Evolutionary conservation across 2,888 invertebrate species (phyloP).

Genomic region (Andrena flavipes): DNA sequence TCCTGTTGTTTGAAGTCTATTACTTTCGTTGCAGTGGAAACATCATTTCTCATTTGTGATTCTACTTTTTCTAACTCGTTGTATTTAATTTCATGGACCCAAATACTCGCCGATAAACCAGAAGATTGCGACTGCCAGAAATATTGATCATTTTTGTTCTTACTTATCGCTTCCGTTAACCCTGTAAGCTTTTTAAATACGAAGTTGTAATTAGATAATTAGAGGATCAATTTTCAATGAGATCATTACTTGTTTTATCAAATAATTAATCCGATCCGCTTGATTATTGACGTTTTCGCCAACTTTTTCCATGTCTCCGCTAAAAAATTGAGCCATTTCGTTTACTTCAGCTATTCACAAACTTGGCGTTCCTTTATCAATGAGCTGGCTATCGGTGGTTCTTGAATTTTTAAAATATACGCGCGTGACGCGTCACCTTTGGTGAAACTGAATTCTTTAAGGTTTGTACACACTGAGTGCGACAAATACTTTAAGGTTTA

Average conservation of each 20-base stretch:
- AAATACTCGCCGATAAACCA: constrained; percentile 23
- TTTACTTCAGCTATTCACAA: neutral
- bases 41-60: neutral
- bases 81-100: constrained; percentile 23
- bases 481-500: too few species aligned
- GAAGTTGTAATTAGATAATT: neutral
- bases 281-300: neutral
- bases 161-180: neutral
- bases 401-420: neutral
- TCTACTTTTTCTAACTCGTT: constrained; percentile 11
- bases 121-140: constrained; percentile 7
- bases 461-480: too few species aligned
- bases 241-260: constrained; percentile 41
- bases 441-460: too few species aligned
- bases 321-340: neutral
- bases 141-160: neutral
- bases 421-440: too few species aligned
- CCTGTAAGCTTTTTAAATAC: constrained; percentile 20
- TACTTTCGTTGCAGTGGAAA: neutral
- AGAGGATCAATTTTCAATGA: neutral
- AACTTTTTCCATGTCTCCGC: neutral
- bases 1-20: constrained; percentile 35
- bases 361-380: neutral
- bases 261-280: constrained; percentile 25
- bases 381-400: neutral